Conservation (phyloP, 2,888 invertebrate genomes). For the Aphidoletes aphidimyza region DNA sequence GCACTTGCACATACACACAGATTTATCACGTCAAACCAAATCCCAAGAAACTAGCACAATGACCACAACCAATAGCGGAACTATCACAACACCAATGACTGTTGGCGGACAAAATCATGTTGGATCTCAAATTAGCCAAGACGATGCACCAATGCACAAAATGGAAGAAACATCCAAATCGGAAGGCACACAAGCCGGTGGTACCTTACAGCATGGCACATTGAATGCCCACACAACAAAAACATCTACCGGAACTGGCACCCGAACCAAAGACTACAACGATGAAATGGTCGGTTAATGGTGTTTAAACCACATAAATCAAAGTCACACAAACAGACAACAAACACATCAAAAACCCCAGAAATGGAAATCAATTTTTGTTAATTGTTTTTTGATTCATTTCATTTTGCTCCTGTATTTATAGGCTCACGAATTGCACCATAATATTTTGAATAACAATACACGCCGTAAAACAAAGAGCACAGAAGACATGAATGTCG, state of each 20-base stretch:
- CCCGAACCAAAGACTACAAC: slow-evolving; percentile 74
- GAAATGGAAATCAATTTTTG: background rate
- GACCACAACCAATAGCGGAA: slow-evolving; percentile 73
- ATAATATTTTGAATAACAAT: slow-evolving; percentile 79
- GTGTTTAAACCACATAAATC: no score
- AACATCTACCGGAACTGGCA: slow-evolving; percentile 72
- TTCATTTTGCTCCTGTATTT: slow-evolving; percentile 68
- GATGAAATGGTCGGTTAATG: slow-evolving; percentile 72
- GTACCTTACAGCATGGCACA: slow-evolving; percentile 72
- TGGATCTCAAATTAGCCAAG: slow-evolving; percentile 69
- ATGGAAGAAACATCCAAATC: slow-evolving; percentile 75
- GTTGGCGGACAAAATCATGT: slow-evolving; percentile 71
- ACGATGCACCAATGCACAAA: slow-evolving; percentile 61
- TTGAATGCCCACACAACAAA: slow-evolving; percentile 69
- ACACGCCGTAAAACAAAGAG: slow-evolving; percentile 87
- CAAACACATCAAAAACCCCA: background rate
- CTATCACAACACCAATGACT: slow-evolving; percentile 69
- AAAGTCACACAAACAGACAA: background rate
- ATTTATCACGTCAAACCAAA: slow-evolving; percentile 74
- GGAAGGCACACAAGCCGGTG: slow-evolving; percentile 86
- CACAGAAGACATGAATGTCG: slow-evolving; percentile 86
- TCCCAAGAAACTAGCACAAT: slow-evolving; percentile 77
- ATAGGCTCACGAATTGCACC: slow-evolving; percentile 77
- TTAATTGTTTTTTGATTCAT: background rate
- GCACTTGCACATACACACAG: slow-evolving; percentile 42